These are phyloP conservation scores for Sesia bembeciformis DNA, from an alignment of 2,888 invertebrate genomes.

Conservation along the genomic window DNA sequence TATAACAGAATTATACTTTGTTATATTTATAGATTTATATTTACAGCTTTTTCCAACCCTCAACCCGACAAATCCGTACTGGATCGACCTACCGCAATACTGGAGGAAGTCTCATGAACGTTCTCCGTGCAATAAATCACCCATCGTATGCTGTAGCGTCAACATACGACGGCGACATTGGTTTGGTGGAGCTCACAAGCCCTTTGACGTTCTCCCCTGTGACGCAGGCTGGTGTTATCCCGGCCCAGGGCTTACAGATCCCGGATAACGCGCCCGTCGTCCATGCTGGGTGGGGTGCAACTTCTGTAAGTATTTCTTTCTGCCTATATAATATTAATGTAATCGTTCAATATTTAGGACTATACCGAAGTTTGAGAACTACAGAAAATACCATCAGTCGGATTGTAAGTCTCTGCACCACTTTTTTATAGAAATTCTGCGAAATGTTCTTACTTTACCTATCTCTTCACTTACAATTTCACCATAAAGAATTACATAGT, in stretches of 20 bases:
- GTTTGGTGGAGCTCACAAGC: slow-evolving; percentile 18
- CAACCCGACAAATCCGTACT: slow-evolving; percentile 34
- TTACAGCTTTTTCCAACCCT: slow-evolving; percentile 19
- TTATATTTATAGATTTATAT: neutral
- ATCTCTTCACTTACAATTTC: too few relatives aligned
- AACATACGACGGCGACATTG: slow-evolving; percentile 30
- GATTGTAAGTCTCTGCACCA: too few relatives aligned
- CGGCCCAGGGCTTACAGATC: slow-evolving; percentile 7
- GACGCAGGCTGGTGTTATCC: slow-evolving; percentile 21
- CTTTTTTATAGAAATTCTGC: too few relatives aligned
- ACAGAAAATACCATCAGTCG: too few relatives aligned
- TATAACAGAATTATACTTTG: too few relatives aligned
- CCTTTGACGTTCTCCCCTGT: slow-evolving; percentile 17
- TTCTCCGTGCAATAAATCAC: slow-evolving; percentile 23
- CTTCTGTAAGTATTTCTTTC: slow-evolving; percentile 18
- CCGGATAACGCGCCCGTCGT: slow-evolving; percentile 25
- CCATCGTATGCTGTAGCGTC: slow-evolving; percentile 16
- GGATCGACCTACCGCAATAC: slow-evolving; percentile 32
- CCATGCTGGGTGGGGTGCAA: slow-evolving; percentile 39
- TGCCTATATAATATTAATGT: too few relatives aligned
- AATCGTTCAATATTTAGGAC: too few relatives aligned
- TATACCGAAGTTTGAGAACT: too few relatives aligned
- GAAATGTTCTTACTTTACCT: too few relatives aligned
- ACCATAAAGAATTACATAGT: too few relatives aligned
- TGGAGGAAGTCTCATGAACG: slow-evolving; percentile 30